Base-by-base conservation (phyloP, 2,113 vertebrate genomes). In the Trichechus manatus region DNA sequence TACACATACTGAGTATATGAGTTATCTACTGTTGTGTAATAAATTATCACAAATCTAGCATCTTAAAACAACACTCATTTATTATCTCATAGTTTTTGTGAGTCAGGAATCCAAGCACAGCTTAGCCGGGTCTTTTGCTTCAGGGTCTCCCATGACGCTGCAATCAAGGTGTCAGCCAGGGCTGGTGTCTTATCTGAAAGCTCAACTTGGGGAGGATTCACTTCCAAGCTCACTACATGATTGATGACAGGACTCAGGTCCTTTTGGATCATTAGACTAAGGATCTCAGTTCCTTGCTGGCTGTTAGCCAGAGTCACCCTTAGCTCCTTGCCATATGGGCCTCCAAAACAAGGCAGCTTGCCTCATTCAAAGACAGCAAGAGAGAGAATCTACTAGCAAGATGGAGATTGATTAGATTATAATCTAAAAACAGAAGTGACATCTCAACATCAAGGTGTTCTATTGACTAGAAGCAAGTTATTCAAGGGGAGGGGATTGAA, bases 351-450 rank as follows among this genome's bases (percentile, higher is more conserved):
- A 86, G 59, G 6, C 25, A 79, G 6, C 10, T 83, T 83, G 42
- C 6, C 44, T 83, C 75, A 78, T 70, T 70, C n/a, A 83, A 91
- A 63, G 17, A 20, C 50, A 42, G 33, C 31, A 90, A 86, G 39
- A n/a, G 33, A 86, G 47, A 94, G 78, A 42, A 27, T 36, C 64
- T 77, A n/a, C 83, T 50, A 88, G 72, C 42, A 81, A 95, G 64
- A 82, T 74, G 39, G 42, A 89, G 23, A 8, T 50, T 87, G 44
- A 33, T n/a, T 5, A 50, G 14, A 80, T 86, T 61, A 94, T 61
- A 91, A 87, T 10, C 10, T 77, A 70, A 42, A 81, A 50, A 70
- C 22, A 91, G 4, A 53, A 78, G 36, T 78, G 44, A 33, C 13
- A 84, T 70, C 17, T 72, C 68, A 64, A 80, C 53, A 56, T 44